Conservation (phyloP, 2,113 vertebrate species). For the Cacatua alba region DNA sequence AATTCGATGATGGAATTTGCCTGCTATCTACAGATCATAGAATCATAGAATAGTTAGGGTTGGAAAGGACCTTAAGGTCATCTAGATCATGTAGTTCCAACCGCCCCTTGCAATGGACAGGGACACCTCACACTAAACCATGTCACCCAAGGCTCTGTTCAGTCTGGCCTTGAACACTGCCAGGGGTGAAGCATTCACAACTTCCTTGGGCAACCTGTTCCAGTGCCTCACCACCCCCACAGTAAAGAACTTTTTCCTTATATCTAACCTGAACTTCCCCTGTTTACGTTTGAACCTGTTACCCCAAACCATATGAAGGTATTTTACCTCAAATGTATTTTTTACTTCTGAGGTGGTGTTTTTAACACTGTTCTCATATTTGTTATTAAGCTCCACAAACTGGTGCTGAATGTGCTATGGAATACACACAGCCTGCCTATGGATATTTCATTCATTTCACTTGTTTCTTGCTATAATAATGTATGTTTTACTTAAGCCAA, state of each 20-base stretch:
- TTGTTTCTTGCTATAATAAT: background rate
- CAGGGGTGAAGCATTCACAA: background rate
- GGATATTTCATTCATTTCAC: background rate
- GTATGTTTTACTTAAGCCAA: background rate
- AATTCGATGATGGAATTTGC: background rate
- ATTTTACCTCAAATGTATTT: background rate
- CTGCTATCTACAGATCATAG: background rate
- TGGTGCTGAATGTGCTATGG: background rate
- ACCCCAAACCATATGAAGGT: background rate
- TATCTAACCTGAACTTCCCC: background rate
- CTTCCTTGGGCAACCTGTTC: background rate
- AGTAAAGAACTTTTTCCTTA: background rate
- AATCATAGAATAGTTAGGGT: background rate
- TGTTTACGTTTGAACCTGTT: background rate
- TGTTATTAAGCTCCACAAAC: background rate
- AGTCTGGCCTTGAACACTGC: background rate
- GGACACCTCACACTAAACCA: background rate
- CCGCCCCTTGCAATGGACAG: background rate
- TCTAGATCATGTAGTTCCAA: background rate
- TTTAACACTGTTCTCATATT: background rate
- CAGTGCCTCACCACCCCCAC: background rate
- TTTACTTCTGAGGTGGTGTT: background rate
- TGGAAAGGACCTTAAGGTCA: background rate
- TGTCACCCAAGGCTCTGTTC: background rate
- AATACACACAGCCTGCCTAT: background rate